Percentiles rank a stretch among this genome's conserved stretches.
Evolutionary conservation across 2,113 vertebrate genomes (phyloP).

Genomic region (Phylloscopus trochiloides): DNA sequence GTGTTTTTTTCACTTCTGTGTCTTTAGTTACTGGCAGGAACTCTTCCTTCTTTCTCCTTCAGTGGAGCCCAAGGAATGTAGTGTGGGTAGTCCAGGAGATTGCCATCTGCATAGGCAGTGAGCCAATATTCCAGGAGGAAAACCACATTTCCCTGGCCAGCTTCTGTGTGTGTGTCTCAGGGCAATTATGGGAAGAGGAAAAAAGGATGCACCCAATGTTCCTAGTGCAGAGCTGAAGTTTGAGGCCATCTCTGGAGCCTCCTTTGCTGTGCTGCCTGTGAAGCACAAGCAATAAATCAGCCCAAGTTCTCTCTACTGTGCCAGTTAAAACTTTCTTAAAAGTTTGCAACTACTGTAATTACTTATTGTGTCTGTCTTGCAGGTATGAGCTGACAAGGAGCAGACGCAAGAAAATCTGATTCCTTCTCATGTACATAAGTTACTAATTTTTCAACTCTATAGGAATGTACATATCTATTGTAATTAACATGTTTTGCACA

Average conservation of each 20-base stretch:
- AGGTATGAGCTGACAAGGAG: slow-evolving; percentile 78
- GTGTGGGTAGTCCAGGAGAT: not conserved
- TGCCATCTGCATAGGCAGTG: not conserved
- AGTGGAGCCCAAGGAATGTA: not conserved
- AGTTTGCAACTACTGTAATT: not conserved
- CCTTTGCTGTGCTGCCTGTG: not conserved
- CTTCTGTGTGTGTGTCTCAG: not conserved
- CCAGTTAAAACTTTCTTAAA: not conserved
- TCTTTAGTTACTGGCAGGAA: not conserved
- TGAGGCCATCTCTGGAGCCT: not conserved
- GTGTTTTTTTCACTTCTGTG: not conserved
- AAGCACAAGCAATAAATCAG: not conserved
- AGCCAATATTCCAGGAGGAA: not conserved
- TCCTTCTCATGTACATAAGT: not conserved
- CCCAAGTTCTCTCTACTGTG: not conserved
- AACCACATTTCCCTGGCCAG: not conserved
- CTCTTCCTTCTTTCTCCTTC: not conserved
- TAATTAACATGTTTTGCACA: slow-evolving; percentile 40
- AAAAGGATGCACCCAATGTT: fast-evolving
- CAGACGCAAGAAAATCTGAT: slow-evolving; percentile 66
- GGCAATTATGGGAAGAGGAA: not conserved
- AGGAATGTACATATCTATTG: slow-evolving; percentile 56
- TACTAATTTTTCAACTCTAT: not conserved
- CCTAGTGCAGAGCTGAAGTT: not conserved
- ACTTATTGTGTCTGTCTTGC: slow-evolving; percentile 14